Evolutionary conservation across 2,888 invertebrate species (phyloP).

Genomic region (Drosophila suboccidentalis): DNA sequence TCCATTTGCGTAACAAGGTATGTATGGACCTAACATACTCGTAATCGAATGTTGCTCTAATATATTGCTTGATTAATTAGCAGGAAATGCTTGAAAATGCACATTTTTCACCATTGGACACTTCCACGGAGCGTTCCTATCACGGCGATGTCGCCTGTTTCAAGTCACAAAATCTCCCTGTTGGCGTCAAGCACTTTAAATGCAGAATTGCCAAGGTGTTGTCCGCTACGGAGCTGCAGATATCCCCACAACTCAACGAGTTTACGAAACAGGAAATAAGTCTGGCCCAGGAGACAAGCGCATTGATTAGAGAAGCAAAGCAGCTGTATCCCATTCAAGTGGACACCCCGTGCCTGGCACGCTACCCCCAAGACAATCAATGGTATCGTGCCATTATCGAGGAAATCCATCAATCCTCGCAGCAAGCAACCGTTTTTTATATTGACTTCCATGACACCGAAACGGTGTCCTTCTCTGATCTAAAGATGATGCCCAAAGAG

Average conservation of each 20-base stretch:
- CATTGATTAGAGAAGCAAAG: constrained; percentile 85
- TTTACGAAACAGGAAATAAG: constrained; percentile 85
- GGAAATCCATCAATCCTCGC: constrained; percentile 85
- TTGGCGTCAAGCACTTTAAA: constrained; percentile 72
- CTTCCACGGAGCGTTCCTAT: constrained; percentile 79
- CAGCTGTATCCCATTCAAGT: constrained; percentile 84
- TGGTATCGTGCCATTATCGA: constrained; percentile 91
- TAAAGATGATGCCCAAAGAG: constrained; percentile 86
- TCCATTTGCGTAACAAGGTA: constrained; percentile 43
- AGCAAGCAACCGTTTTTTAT: constrained; percentile 88
- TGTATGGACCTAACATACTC: neutral
- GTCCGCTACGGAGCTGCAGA: constrained; percentile 75
- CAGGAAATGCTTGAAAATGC: constrained; percentile 57
- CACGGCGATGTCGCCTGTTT: constrained; percentile 71
- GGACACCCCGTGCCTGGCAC: constrained; percentile 88
- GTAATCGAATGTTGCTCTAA: neutral
- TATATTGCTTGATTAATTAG: neutral
- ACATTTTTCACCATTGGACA: constrained; percentile 76
- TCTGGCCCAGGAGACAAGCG: constrained; percentile 87
- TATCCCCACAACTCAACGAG: constrained; percentile 83
- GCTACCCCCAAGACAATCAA: constrained; percentile 87
- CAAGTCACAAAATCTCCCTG: constrained; percentile 69
- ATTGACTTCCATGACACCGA: constrained; percentile 92
- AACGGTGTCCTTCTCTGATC: constrained; percentile 85
- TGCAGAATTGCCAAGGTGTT: constrained; percentile 77